Percentiles rank a stretch among this genome's conserved stretches.
Evolutionary conservation across 2,888 invertebrate species (phyloP).

Genomic region (Eupeodes luniger): DNA sequence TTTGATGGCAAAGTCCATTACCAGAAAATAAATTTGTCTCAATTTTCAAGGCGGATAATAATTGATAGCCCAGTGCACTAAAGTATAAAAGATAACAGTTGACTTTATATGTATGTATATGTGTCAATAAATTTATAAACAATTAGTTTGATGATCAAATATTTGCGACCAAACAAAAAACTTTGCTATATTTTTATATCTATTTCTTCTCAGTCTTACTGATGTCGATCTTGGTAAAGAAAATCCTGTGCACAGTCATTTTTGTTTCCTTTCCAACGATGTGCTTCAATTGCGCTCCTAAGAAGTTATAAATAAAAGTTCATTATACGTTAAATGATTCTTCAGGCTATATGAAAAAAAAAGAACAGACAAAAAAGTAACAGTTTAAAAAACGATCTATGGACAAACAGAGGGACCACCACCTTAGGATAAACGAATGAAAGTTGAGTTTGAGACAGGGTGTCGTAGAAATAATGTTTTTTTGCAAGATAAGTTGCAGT

Average conservation of each 20-base stretch:
- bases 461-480: neutral
- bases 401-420: constrained; percentile 35
- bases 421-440: constrained; percentile 13
- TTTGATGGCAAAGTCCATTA: no score
- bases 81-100: no score
- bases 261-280: constrained; percentile 16
- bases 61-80: no score
- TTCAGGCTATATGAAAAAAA: constrained; percentile 23
- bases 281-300: constrained; percentile 60
- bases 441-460: neutral
- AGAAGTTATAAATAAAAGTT: constrained; percentile 72
- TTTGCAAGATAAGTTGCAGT: no score
- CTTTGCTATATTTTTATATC: neutral
- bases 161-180: neutral
- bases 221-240: neutral
- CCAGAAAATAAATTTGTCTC: no score
- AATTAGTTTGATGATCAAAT: neutral
- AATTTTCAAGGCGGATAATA: no score
- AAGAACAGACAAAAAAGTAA: neutral
- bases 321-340: constrained; percentile 74
- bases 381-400: constrained; percentile 29
- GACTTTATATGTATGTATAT: no score
- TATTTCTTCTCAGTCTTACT: neutral
- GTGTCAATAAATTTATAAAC: no score
- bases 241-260: constrained; percentile 38